Base-by-base conservation (phyloP, 2,888 invertebrate species). In the Mamestra brassicae region DNA sequence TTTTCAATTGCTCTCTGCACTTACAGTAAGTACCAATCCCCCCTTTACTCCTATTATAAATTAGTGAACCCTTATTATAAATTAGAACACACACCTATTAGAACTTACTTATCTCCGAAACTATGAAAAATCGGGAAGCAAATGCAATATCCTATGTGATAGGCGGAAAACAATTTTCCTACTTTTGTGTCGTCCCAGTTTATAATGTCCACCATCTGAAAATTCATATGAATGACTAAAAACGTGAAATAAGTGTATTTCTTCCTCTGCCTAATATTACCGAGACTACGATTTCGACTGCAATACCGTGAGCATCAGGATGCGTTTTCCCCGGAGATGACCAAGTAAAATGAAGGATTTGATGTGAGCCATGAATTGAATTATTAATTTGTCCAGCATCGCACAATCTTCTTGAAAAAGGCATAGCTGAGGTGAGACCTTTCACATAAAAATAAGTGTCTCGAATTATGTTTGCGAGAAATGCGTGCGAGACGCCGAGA, bases 101-200 rank as follows among this genome's bases (percentile, higher is more conserved):
- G 26, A 26, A 26, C 90, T 89, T 86, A 96, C 96, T 92, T 93
- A 83, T 96, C 96, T 50, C 96, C 95, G 47, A 94, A 71, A 80
- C 90, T 96, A 80, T 96, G 95, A 79, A 96, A 96, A 85, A 96
- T 93, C 2, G 96, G 96, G 80, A 96, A 96, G 87, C 96, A 96
- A 73, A 95, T 88, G 77, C 94, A 95, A 81, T 93, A 96, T 84
- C 96, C 96, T 63, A 96, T 93, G 74, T 95, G 95, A 82, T 96
- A 96, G 0, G 96, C 95, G 11, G 94, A 91, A 85, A 96, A 93
- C 17, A 96, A 74, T 79, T 87, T 90, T 0, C 94, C 94, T 78
- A 95, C 91, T 89, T 92, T 94, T 72, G 91, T 90, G 73, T 95
- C 94, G 85, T 94, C 92, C 96, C 96, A 96, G 84, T 88, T 90